Conservation (phyloP, 2,113 vertebrate genomes). For the Nyctibius bracteatus region DNA sequence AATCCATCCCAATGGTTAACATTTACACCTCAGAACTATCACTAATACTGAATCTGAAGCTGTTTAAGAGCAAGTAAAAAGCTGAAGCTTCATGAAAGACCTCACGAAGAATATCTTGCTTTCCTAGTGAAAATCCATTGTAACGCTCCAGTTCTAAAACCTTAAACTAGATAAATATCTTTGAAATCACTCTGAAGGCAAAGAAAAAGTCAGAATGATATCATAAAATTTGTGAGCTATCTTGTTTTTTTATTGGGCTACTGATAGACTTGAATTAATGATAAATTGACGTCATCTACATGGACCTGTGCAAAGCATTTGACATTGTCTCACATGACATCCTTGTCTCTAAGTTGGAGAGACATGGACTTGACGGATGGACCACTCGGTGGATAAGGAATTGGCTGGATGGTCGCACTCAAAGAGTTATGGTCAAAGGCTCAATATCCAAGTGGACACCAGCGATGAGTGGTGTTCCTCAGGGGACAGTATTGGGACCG, state of each 20-base stretch:
- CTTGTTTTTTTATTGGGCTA: not conserved
- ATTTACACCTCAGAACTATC: not conserved
- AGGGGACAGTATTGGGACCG: too few species aligned
- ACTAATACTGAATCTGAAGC: not conserved
- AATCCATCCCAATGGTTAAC: not conserved
- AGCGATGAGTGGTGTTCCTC: too few species aligned
- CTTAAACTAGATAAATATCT: not conserved
- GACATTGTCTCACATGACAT: too few species aligned
- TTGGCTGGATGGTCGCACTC: too few species aligned
- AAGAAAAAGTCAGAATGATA: not conserved
- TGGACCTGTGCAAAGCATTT: too few species aligned
- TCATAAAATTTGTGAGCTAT: not conserved
- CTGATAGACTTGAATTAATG: not conserved
- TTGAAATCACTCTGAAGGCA: not conserved
- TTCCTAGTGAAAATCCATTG: not conserved
- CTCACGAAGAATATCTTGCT: not conserved
- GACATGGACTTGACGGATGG: too few species aligned
- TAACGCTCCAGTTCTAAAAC: not conserved
- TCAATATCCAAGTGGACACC: too few species aligned
- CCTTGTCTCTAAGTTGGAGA: too few species aligned
- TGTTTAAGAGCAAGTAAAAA: not conserved
- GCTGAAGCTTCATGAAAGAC: not conserved
- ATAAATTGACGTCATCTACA: too few species aligned
- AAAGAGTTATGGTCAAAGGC: too few species aligned
- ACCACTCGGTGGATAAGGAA: too few species aligned